Evolutionary conservation across 2,113 vertebrate genomes (phyloP).

Genomic region (Scortum barcoo): DNA sequence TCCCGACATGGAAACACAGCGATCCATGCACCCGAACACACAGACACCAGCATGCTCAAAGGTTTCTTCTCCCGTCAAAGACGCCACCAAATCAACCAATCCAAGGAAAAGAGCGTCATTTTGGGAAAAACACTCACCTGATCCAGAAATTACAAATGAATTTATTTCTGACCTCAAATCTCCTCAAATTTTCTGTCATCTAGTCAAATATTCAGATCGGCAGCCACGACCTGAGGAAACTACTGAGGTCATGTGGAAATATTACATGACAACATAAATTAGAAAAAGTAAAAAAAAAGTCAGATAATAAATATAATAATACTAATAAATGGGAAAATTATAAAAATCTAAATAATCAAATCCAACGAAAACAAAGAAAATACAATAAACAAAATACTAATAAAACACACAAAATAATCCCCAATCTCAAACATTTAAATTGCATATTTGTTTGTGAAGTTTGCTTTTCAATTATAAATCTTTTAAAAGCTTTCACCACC

Average conservation of each 20-base stretch:
- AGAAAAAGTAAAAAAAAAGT: neutral
- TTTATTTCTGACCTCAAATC: no score
- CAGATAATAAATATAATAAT: neutral
- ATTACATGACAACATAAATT: no score
- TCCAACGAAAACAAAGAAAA: neutral
- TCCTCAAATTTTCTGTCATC: no score
- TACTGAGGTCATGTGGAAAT: neutral
- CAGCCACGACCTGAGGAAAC: no score
- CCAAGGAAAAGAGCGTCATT: neutral
- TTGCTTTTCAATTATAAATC: neutral
- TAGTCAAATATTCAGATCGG: neutral
- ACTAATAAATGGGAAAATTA: neutral
- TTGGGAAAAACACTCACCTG: neutral
- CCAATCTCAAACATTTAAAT: neutral
- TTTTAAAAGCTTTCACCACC: neutral
- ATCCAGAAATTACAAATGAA: neutral
- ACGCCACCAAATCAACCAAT: neutral
- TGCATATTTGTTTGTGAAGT: neutral
- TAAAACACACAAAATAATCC: neutral
- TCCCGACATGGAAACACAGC: slow-evolving; percentile 13
- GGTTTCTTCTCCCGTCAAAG: neutral
- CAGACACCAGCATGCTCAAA: slow-evolving; percentile 52
- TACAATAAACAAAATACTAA: neutral
- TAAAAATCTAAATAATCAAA: neutral
- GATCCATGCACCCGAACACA: slow-evolving; percentile 40